These are phyloP conservation scores for Dryas iulia DNA, from an alignment of 1,140 invertebrate genomes.

Conservation along the genomic window DNA sequence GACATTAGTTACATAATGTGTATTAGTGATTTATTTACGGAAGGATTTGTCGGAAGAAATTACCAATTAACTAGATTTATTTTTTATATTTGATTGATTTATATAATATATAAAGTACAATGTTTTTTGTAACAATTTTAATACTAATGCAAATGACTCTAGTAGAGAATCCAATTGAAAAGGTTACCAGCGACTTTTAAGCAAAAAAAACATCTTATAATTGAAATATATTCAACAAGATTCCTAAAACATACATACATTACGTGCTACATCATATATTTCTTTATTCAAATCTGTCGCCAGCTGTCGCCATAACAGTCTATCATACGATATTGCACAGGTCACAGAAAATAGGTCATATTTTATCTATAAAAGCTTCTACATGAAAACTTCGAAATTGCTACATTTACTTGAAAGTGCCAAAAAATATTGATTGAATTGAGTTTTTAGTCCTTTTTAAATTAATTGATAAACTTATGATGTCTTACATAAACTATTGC, in stretches of 20 bases:
- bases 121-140: too few species aligned
- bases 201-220: too few species aligned
- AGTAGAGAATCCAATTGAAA: too few species aligned
- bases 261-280: not conserved
- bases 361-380: not conserved
- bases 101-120: too few species aligned
- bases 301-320: conserved; percentile 1
- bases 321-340: conserved; percentile 6
- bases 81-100: too few species aligned
- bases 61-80: too few species aligned
- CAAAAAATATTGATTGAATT: not conserved
- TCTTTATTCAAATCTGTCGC: conserved; percentile 18
- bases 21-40: too few species aligned
- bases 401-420: not conserved
- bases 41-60: too few species aligned
- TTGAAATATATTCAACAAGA: not conserved
- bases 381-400: not conserved
- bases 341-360: conserved; percentile 14
- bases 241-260: conserved; percentile 1
- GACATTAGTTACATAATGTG: too few species aligned
- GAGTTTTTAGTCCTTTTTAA: not conserved
- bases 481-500: not conserved
- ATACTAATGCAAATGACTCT: too few species aligned
- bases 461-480: not conserved
- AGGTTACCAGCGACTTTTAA: too few species aligned